These are phyloP conservation scores for Corvus cornix DNA, from an alignment of 2,113 vertebrate genomes.

Conservation along the genomic window DNA sequence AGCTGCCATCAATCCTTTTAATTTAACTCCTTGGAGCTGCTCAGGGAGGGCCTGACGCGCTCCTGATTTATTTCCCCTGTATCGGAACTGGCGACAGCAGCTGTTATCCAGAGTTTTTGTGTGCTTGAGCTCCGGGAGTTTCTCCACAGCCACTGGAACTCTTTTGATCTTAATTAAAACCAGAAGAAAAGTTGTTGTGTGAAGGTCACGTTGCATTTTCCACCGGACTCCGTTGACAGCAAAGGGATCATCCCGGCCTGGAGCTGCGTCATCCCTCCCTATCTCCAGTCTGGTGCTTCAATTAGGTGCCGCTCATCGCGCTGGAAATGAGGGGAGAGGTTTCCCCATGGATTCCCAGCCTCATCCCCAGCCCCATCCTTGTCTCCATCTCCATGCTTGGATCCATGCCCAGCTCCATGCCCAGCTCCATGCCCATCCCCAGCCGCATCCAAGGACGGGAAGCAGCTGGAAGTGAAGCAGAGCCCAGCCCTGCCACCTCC, in stretches of 20 bases:
- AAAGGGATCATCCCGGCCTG: fast-evolving
- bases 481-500: fast-evolving
- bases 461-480: background rate
- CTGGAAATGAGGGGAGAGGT: background rate
- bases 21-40: background rate
- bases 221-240: background rate
- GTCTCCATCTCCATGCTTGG: background rate
- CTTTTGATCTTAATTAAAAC: background rate
- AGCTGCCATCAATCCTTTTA: background rate
- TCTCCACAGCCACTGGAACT: background rate
- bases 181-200: background rate
- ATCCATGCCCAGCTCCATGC: too few species aligned
- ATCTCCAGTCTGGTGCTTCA: background rate
- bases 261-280: background rate
- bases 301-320: background rate
- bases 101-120: background rate
- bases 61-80: background rate
- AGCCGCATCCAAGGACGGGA: fast-evolving
- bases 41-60: background rate
- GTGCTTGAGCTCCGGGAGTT: background rate
- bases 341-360: too few species aligned
- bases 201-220: background rate
- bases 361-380: background rate
- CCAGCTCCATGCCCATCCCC: too few species aligned
- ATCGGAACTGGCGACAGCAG: background rate